Conservation (phyloP, 2,113 vertebrate genomes). For the Tetraodon nigroviridis region DNA sequence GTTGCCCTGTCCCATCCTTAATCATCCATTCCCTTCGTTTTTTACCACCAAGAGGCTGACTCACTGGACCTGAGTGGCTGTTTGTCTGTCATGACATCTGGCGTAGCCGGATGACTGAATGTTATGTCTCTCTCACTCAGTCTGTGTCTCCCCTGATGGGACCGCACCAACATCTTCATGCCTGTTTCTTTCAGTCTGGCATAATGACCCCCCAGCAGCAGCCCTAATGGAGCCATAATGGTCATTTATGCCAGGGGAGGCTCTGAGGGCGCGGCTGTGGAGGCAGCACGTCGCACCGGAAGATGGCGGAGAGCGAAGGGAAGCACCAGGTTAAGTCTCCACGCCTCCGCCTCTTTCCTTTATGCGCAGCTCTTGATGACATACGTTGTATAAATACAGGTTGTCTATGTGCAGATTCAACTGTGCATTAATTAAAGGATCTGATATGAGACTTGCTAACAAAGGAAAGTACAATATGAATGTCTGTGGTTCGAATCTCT, state of each 20-base stretch:
- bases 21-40: constrained; percentile 48
- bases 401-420: constrained; percentile 27
- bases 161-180: constrained; percentile 68
- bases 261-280: constrained; percentile 56
- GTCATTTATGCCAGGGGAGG: constrained; percentile 69
- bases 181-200: constrained; percentile 61
- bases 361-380: constrained; percentile 30
- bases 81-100: constrained; percentile 69
- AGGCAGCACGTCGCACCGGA: constrained; percentile 53
- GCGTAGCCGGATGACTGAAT: constrained; percentile 63
- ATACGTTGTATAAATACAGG: constrained; percentile 41
- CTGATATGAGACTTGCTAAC: constrained; percentile 52
- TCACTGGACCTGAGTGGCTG: constrained; percentile 53
- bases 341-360: constrained; percentile 27
- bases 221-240: constrained; percentile 75
- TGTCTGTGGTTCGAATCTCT: constrained; percentile 40
- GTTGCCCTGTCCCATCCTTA: constrained; percentile 42
- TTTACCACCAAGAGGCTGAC: constrained; percentile 56
- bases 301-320: constrained; percentile 30
- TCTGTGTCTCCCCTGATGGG: constrained; percentile 59
- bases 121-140: constrained; percentile 59
- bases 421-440: constrained; percentile 40
- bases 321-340: constrained; percentile 39
- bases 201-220: constrained; percentile 67
- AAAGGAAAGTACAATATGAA: constrained; percentile 55